These are phyloP conservation scores for Boloria selene DNA, from an alignment of 2,888 invertebrate species.

Conservation along the genomic window DNA sequence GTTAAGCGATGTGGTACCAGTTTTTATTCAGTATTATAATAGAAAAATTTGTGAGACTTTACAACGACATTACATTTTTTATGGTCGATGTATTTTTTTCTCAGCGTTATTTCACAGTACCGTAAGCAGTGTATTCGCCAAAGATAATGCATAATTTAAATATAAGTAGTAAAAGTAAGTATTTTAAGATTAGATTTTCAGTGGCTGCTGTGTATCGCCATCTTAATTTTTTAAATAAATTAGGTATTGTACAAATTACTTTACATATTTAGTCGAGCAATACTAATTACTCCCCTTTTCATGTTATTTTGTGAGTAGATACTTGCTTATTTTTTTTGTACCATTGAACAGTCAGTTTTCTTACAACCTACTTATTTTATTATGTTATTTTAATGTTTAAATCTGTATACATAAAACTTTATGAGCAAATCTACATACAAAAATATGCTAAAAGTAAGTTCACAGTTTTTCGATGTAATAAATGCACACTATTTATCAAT, in stretches of 20 bases:
- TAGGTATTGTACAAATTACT: constrained; percentile 24
- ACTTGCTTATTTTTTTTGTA: constrained; percentile 30
- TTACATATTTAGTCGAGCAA: constrained; percentile 15
- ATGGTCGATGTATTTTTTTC: constrained; percentile 50
- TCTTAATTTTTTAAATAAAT: constrained; percentile 24
- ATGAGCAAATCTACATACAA: constrained; percentile 30
- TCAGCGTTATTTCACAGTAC: constrained; percentile 61
- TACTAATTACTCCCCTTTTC: not conserved
- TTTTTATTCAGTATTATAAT: constrained; percentile 75
- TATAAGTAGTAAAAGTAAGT: constrained; percentile 52
- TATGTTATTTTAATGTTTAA: constrained; percentile 10
- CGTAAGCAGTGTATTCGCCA: constrained; percentile 79
- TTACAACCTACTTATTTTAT: constrained; percentile 3
- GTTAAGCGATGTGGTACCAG: constrained; percentile 68
- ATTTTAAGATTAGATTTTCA: constrained; percentile 32
- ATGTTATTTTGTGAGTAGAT: not conserved
- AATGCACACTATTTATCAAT: constrained; percentile 75
- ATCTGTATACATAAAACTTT: constrained; percentile 10
- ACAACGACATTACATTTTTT: constrained; percentile 75
- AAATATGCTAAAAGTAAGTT: constrained; percentile 39
- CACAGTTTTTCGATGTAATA: constrained; percentile 62
- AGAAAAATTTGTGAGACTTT: constrained; percentile 76
- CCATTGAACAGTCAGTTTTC: constrained; percentile 3
- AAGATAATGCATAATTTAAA: constrained; percentile 80
- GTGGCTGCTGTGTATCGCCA: constrained; percentile 34